Conservation (phyloP, 1,140 invertebrate species). For the fruit fly (Drosophila melanogaster) region Release_6_plus_ISO1_MT NT_037436.4:4410001-4410500, state of each 20-base stretch:
- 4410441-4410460: no score
- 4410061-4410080: slow-evolving; percentile 10
- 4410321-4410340: not conserved
- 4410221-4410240: slow-evolving; percentile 38
- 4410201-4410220: slow-evolving; percentile 30
- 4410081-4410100: slow-evolving; percentile 51
- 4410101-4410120: slow-evolving; percentile 35
- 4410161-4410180: slow-evolving; percentile 21
- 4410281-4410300: slow-evolving; percentile 8
- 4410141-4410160: slow-evolving; percentile 34
- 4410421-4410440: no score
- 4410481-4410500: no score
- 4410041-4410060: slow-evolving; percentile 25
- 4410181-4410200: slow-evolving; percentile 17
- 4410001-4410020: slow-evolving; percentile 79
- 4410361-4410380: no score
- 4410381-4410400: no score
- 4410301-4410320: slow-evolving; percentile 17
- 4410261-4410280: slow-evolving; percentile 16
- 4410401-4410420: no score
- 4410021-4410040: slow-evolving; percentile 72
- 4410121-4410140: slow-evolving; percentile 49
- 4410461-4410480: no score
- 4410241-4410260: slow-evolving; percentile 31
- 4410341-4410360: no score